Percentiles rank a stretch among this genome's conserved stretches.
phyloP scores from a whole-genome alignment of 2,888 invertebrate genomes.

The Amblyjoppa proteus region DNA sequence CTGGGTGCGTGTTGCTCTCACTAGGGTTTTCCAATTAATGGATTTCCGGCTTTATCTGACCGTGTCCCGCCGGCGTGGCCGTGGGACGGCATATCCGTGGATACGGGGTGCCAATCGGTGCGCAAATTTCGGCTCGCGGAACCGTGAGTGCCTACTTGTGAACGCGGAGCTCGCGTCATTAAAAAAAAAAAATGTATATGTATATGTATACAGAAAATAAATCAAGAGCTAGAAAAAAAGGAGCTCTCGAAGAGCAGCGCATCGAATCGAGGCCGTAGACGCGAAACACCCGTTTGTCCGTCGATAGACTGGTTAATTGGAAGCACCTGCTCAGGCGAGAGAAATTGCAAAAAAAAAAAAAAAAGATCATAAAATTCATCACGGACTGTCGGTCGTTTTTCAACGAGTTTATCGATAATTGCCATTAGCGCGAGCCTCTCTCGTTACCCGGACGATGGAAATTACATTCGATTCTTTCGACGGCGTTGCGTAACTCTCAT shows the following conservation, averaged over 20 bases:
- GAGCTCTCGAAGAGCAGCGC: background rate
- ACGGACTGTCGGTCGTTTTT: background rate
- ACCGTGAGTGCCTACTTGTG: conserved; percentile 69
- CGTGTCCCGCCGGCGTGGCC: conserved; percentile 60
- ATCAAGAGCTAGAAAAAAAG: conserved; percentile 23
- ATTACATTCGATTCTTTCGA: conserved; percentile 5
- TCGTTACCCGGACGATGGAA: background rate
- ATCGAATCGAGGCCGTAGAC: background rate
- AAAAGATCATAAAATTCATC: conserved; percentile 21
- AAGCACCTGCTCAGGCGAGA: conserved; percentile 11
- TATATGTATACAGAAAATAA: background rate
- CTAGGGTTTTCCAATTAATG: conserved; percentile 83
- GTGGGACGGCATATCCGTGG: conserved; percentile 7
- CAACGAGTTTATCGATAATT: background rate
- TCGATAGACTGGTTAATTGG: conserved; percentile 20
- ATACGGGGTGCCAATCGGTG: conserved; percentile 68
- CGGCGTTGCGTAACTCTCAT: background rate
- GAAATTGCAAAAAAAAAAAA: conserved; percentile 4
- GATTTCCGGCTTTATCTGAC: conserved; percentile 80
- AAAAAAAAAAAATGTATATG: background rate
- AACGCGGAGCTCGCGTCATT: conserved; percentile 39
- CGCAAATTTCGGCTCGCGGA: conserved; percentile 75
- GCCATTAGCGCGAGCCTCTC: background rate
- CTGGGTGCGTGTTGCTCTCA: conserved; percentile 64
- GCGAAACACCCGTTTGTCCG: background rate